Base-by-base conservation (phyloP, 2,797 vertebrate species). In the Mallotus villosus region DNA sequence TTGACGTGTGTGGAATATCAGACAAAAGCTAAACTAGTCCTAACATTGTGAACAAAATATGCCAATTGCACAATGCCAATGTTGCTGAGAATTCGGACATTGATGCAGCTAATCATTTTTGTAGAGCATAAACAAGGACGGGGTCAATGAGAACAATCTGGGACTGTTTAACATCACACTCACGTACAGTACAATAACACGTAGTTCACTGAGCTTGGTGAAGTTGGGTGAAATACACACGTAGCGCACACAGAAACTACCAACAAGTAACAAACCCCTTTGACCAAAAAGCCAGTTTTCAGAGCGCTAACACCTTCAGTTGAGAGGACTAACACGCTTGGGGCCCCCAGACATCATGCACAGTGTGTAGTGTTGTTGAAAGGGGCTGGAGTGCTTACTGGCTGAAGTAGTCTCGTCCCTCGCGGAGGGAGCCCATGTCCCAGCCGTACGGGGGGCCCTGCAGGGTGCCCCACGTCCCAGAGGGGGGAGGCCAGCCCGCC, bases 361-460 rank as follows among this genome's bases (percentile, higher is more conserved):
- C 1, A 2, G 4, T 16, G 7, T 8, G 51, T 55, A 2, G 19
- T 55, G 51, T 49, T 16, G 21, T 22, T 46, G 19, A 9, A 9
- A 19, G 11, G 11, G 25, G 68, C 5, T 7, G 2, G 68, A 19
- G 25, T 46, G 60, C 87, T 70, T 87, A 98, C 97, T 90, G 95
- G 93, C 93, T 93, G 93, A 96, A 95, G 93, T 92, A 95, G 77
- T 97, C 94, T 89, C 95, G 88, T 25, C 72, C 81, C 22, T 92
- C 91, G 53, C 88, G 88, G 78, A 62, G 34, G 69, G 61, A 88
- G 81, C 74, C 89, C 89, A 92, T 94, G 89, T 98, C 97, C 97
- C 96, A 98, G 90, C 94, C 95, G 92, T 95, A 98, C 21, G 96
- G 94, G 67, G 95, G 92, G 14, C 95, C 96, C 92, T 96, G 95